phyloP scores from a whole-genome alignment of 2,888 invertebrate species.

The Cosmopolites sordidus region DNA sequence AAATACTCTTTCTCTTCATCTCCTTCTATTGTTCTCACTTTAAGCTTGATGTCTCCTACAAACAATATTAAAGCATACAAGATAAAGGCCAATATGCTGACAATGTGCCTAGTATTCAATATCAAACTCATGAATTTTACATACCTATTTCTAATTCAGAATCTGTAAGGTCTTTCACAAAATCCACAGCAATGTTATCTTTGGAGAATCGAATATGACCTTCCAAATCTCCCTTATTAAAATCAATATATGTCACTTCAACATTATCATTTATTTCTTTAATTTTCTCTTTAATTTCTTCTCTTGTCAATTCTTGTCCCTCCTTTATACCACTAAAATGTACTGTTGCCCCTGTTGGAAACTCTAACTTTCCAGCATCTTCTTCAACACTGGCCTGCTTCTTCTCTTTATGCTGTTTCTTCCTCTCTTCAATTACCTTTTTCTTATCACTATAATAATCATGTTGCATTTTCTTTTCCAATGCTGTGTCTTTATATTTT shows the following conservation, averaged over 20 bases:
- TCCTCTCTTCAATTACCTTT: constrained; percentile 58
- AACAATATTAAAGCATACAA: background rate
- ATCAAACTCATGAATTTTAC: no score
- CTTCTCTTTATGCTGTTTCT: constrained; percentile 52
- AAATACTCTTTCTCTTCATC: constrained; percentile 68
- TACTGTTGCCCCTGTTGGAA: constrained; percentile 72
- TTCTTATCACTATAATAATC: constrained; percentile 65
- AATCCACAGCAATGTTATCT: constrained; percentile 64
- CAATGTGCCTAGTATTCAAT: no score
- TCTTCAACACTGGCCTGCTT: constrained; percentile 50
- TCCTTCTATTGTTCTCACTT: constrained; percentile 61
- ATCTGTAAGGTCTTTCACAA: constrained; percentile 61
- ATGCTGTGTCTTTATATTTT: constrained; percentile 64
- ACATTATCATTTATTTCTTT: constrained; percentile 15
- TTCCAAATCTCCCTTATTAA: constrained; percentile 65
- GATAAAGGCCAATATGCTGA: no score
- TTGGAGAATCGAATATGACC: constrained; percentile 69
- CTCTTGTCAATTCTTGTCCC: constrained; percentile 54
- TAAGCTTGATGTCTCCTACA: constrained; percentile 40
- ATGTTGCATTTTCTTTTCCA: constrained; percentile 67
- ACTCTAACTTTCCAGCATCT: constrained; percentile 46
- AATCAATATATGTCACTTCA: constrained; percentile 70
- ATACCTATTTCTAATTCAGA: constrained; percentile 44
- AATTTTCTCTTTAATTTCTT: constrained; percentile 54
- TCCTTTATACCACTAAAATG: constrained; percentile 63